These are phyloP conservation scores for Eulemur mongoz DNA, from an alignment of 2,797 vertebrate genomes.

Conservation along the genomic window DNA sequence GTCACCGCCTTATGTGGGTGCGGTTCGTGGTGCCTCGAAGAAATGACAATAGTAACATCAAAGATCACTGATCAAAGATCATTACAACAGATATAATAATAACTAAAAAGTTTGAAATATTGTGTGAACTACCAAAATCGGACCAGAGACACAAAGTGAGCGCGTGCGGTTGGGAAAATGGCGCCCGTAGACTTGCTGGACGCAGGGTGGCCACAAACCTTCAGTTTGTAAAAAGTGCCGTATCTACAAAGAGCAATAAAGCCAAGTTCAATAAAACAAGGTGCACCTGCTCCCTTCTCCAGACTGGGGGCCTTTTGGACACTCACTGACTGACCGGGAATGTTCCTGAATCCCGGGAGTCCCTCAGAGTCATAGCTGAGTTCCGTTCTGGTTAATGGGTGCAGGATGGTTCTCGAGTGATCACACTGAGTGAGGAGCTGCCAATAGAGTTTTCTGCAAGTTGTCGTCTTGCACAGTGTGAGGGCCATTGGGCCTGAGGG, in stretches of 20 bases:
- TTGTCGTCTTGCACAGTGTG: slow-evolving; percentile 25
- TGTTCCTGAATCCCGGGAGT: not conserved
- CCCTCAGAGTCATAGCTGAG: not conserved
- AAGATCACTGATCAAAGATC: not conserved
- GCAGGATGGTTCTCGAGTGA: slow-evolving; percentile 14
- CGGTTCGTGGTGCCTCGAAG: not conserved
- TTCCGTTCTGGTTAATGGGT: slow-evolving; percentile 42
- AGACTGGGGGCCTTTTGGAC: not conserved
- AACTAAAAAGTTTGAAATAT: not conserved
- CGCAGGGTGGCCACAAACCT: not conserved
- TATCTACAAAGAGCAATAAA: not conserved
- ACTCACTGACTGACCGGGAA: not conserved
- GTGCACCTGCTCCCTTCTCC: not conserved
- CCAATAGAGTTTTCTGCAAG: slow-evolving; percentile 60
- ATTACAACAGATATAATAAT: not conserved
- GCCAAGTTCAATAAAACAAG: not conserved
- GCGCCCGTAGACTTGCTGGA: accelerated
- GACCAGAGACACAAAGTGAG: not conserved
- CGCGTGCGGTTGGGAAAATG: not conserved
- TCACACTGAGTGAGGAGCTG: slow-evolving; percentile 28
- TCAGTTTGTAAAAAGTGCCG: not conserved
- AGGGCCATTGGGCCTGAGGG: not conserved
- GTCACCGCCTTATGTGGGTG: not conserved
- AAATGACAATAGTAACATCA: not conserved
- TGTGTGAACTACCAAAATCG: not conserved